Evolutionary conservation across 1,140 invertebrate genomes (phyloP), one percentile per base, ranked within the genome.

Genomic region (Lordiphosa collinella): DNA sequence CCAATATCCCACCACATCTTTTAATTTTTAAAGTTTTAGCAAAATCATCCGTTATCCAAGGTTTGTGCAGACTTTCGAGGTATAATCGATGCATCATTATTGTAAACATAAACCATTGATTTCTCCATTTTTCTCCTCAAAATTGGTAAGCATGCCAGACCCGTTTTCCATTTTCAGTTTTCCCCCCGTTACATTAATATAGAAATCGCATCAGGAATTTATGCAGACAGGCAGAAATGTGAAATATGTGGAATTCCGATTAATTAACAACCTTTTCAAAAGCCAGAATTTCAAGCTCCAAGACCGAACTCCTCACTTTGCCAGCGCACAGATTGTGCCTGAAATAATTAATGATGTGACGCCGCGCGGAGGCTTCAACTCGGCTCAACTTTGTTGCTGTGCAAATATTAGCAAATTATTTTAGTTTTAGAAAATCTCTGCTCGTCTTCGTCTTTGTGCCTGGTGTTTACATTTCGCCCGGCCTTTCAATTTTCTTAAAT

Each of bases 401-500:
- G 82, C 76, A 86, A 86, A 86, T 86, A 86, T 86, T 86, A 76
- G 82, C 82, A 86, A 86, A 86, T 86, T 86, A 86, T 84, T 86
- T 76, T 86, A 86, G 78, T 82, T 82, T 80, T 72, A 55, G 67
- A 72, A 60, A 84, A 78, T 84, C 59, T 67, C 25, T 36, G 47
- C 13, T 37, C 13, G 8, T n/a, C 38, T 4, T 14, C 12, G 32
- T 46, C 57, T 38, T 44, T 31, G 18, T 36, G 14, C 22, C 61
- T 38, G 43, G 29, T 74, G 67, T 71, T 76, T 73, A 50, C 67
- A 50, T 47, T 68, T 50, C 38, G 54, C 40, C 25, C 48, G 34
- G 40, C 49, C 63, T 73, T 75, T 76, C 74, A 68, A 64, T 73
- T 68, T 61, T 50, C 63, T 57, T 48, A 70, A 69, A 70, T 51